A percentile compares a stretch with the other conserved stretches of the same genome.
These are phyloP conservation scores for Rhinichthys osculus DNA, from an alignment of 2,797 vertebrate species.

Conservation along the genomic window DNA sequence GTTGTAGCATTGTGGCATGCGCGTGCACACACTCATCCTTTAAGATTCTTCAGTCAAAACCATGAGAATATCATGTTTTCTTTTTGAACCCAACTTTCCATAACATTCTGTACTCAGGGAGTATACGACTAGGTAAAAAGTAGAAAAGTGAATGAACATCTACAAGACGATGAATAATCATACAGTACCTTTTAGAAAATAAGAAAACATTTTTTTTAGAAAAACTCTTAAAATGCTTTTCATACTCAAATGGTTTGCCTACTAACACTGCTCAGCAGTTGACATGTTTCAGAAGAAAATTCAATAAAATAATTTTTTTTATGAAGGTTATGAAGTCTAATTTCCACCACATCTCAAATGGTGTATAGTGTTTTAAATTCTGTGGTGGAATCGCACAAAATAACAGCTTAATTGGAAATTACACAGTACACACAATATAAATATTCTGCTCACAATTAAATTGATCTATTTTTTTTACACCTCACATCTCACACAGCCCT, in stretches of 20 bases:
- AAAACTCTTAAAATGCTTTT: background rate
- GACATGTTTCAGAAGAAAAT: background rate
- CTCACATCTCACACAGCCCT: background rate
- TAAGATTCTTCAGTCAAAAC: slow-evolving; percentile 18
- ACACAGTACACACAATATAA: background rate
- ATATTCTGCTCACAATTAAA: background rate
- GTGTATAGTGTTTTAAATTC: background rate
- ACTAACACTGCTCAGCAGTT: background rate
- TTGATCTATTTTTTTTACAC: background rate
- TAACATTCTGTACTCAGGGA: slow-evolving; percentile 20
- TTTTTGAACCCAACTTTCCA: slow-evolving; percentile 52
- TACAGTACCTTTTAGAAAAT: background rate
- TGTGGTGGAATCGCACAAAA: slow-evolving; percentile 1
- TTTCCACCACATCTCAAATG: background rate
- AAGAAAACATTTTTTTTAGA: too few species aligned
- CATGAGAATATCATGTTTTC: slow-evolving; percentile 38
- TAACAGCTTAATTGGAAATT: background rate
- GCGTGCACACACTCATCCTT: slow-evolving; percentile 19
- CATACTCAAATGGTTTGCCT: background rate
- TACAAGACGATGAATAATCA: slow-evolving; percentile 12
- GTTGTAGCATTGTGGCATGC: slow-evolving; percentile 44
- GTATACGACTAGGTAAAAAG: slow-evolving; percentile 21
- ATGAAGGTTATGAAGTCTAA: background rate
- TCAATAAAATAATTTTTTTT: background rate
- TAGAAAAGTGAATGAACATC: slow-evolving; percentile 20